These are phyloP conservation scores for Candoia aspera DNA, from an alignment of 2,113 vertebrate genomes.

Conservation along the genomic window DNA sequence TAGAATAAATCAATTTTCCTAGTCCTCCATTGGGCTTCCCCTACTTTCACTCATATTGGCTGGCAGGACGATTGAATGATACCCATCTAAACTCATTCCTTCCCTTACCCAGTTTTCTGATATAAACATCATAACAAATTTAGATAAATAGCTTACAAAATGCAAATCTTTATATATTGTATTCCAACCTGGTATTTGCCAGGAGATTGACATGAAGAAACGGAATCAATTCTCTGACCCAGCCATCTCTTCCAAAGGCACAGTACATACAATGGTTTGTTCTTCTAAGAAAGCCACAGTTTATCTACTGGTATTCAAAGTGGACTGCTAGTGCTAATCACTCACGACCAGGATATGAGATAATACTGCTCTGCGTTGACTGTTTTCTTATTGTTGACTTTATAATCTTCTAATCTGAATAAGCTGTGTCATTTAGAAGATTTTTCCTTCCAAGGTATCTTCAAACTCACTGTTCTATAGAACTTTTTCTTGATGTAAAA, in stretches of 20 bases:
- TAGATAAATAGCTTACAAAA: background rate
- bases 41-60: background rate
- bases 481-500: no score
- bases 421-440: no score
- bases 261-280: background rate
- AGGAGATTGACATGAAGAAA: background rate
- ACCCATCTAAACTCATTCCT: background rate
- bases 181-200: background rate
- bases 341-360: no score
- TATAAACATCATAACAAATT: background rate
- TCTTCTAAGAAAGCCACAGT: background rate
- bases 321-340: no score
- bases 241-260: background rate
- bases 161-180: background rate
- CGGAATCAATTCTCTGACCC: background rate
- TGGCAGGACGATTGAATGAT: background rate
- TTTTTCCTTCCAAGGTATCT: no score
- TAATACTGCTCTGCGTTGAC: no score
- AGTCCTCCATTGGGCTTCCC: background rate
- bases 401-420: no score
- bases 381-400: no score
- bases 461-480: no score
- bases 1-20: background rate
- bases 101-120: background rate
- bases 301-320: no score